phyloP scores from a whole-genome alignment of 2,113 vertebrate species.

The Rhynchomys soricoides region DNA sequence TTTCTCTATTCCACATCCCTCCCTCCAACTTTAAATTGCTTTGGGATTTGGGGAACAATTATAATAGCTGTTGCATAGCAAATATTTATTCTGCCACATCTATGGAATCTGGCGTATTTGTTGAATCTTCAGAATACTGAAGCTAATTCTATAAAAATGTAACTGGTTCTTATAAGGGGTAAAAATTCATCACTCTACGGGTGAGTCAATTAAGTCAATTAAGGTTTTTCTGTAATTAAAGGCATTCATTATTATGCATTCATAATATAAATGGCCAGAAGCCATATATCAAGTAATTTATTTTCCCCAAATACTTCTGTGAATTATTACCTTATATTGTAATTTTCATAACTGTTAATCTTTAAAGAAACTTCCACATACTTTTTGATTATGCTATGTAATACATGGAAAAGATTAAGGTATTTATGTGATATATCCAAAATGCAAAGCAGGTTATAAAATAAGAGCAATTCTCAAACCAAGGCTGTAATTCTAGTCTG shows the following conservation, averaged over 20 bases:
- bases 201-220: conserved; percentile 33
- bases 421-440: not conserved
- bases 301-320: not conserved
- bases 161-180: not conserved
- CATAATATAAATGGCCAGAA: not conserved
- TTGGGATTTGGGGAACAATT: conserved; percentile 72
- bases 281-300: not conserved
- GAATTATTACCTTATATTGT: conserved; percentile 19
- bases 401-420: not conserved
- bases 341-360: not conserved
- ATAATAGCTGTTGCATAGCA: conserved; percentile 16
- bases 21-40: conserved; percentile 73
- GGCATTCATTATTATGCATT: not conserved
- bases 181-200: conserved; percentile 16
- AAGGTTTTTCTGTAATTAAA: conserved; percentile 2
- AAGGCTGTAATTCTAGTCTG: not conserved
- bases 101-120: conserved; percentile 24
- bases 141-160: conserved; percentile 47
- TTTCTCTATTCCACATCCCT: conserved; percentile 35
- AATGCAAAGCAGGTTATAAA: not conserved
- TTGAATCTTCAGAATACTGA: conserved; percentile 32
- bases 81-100: conserved; percentile 55
- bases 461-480: not conserved
- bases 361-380: conserved; percentile 25
- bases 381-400: not conserved